These are phyloP conservation scores for Sicus ferrugineus DNA, from an alignment of 2,888 invertebrate species.

Conservation along the genomic window DNA sequence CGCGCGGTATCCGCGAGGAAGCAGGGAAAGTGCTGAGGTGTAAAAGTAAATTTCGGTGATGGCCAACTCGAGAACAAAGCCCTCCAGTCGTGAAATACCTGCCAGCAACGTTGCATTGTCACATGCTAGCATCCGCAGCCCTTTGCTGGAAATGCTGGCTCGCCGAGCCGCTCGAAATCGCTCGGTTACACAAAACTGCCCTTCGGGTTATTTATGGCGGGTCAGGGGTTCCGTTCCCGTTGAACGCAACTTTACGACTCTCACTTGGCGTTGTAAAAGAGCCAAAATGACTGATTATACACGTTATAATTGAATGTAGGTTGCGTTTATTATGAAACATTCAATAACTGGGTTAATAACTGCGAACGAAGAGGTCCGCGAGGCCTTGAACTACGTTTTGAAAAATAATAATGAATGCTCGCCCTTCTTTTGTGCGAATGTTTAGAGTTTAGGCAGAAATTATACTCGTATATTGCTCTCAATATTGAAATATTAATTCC, in stretches of 20 bases:
- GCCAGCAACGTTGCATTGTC: conserved; percentile 9
- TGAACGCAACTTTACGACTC: neutral
- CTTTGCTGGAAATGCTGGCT: conserved; percentile 8
- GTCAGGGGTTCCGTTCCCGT: neutral
- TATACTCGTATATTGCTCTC: neutral
- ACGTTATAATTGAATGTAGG: conserved; percentile 25
- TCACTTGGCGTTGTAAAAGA: conserved; percentile 6
- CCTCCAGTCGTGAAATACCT: conserved; percentile 20
- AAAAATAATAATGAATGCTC: conserved; percentile 12
- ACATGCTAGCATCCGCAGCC: neutral
- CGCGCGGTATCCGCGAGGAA: neutral
- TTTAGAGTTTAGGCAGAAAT: neutral
- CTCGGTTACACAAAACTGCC: conserved; percentile 3
- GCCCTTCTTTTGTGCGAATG: neutral
- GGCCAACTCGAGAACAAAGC: neutral
- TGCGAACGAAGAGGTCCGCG: neutral
- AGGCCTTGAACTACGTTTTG: conserved; percentile 1
- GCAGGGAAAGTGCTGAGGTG: conserved; percentile 30
- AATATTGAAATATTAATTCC: neutral
- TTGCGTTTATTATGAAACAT: conserved; percentile 25
- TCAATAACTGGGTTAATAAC: conserved; percentile 29
- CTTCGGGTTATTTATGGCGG: conserved; percentile 30
- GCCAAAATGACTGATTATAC: conserved; percentile 27
- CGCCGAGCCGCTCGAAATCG: neutral
- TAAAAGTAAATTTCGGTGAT: conserved; percentile 8